Evolutionary conservation across 2,113 vertebrate species (phyloP), one percentile per base, ranked within the genome.

Genomic region (Lagopus muta): DNA sequence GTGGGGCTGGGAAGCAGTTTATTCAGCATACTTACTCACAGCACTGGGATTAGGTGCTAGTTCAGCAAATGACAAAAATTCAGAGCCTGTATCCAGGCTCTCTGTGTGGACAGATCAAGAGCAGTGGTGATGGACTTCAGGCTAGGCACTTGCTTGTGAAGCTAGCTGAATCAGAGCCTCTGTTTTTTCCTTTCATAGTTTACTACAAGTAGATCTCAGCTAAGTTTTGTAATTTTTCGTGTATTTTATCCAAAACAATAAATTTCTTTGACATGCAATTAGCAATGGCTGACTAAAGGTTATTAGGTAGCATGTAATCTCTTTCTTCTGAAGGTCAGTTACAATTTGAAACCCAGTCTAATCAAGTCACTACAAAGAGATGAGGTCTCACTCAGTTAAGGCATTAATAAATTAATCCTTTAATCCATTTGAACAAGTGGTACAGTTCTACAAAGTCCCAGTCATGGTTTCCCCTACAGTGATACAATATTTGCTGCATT

Each of bases 331-430:
- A 66, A 95, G 96, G 90, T 96, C 92, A 76, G 89, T 95, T 96
- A 94, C 82, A 84, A 91, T 83, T 81, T 92, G 92, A 96, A 96
- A 92, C 75, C 45, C 48, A 61, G 87, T 79, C 87, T 96, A 91
- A 93, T 89, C 92, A 84, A 93, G 90, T 77, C 90, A 78, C 90
- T 89, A 89, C 93, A 95, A 93, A 93, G 90, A 88, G 75, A 88
- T 47, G 94, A 95, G 84, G 82, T 91, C 90, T 91, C 60, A 72
- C 61, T 95, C 82, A 60, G 77, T 91, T 95, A 93, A 91, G 77
- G 54, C 64, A 96, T 84, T 96, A 95, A 95, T 96, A 95, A 94
- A 94, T 93, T 95, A 96, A 97, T 96, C 94, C 71, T 90, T 96
- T 97, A 96, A 97, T 97, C 94, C 92, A 93, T 72, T 34, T 94